Percentiles rank a stretch among this genome's conserved stretches.
Conservation (phyloP, 2,888 invertebrate species). For the Cerceris rybyensis region DNA sequence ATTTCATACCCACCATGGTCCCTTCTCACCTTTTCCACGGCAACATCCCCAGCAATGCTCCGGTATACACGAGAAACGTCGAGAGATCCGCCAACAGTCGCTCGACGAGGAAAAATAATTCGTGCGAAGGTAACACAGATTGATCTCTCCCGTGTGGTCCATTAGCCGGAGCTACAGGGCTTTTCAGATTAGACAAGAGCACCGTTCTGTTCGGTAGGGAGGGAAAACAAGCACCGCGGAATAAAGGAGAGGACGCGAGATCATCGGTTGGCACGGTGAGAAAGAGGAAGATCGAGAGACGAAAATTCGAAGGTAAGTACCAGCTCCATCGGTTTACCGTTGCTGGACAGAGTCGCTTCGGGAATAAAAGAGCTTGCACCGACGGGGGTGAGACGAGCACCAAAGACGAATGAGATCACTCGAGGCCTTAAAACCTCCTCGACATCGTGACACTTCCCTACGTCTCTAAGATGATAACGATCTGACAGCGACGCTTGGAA, state of each 20-base stretch:
- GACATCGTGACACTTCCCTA: slow-evolving; percentile 39
- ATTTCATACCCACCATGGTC: not conserved
- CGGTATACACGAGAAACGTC: not conserved
- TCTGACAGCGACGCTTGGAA: slow-evolving; percentile 29
- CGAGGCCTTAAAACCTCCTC: slow-evolving; percentile 42
- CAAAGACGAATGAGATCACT: slow-evolving; percentile 50
- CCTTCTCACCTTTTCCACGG: not conserved
- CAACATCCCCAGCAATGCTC: not conserved
- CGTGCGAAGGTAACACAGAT: slow-evolving; percentile 62
- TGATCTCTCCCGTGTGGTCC: slow-evolving; percentile 63
- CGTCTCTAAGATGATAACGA: slow-evolving; percentile 48
- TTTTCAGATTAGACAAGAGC: slow-evolving; percentile 60
- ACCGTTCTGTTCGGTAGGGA: not conserved
- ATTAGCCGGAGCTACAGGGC: slow-evolving; percentile 58
- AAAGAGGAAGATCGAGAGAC: slow-evolving; percentile 41
- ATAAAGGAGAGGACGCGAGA: slow-evolving; percentile 6
- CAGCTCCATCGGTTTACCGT: slow-evolving; percentile 24
- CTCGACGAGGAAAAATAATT: slow-evolving; percentile 58
- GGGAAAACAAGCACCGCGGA: not conserved
- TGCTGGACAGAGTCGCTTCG: slow-evolving; percentile 27
- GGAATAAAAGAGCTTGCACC: slow-evolving; percentile 50
- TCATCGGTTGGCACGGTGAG: not conserved
- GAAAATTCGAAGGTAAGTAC: slow-evolving; percentile 30
- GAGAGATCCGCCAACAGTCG: slow-evolving; percentile 22
- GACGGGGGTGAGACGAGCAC: slow-evolving; percentile 33